Conservation (phyloP, 2,113 vertebrate genomes). For the Gambusia affinis region DNA sequence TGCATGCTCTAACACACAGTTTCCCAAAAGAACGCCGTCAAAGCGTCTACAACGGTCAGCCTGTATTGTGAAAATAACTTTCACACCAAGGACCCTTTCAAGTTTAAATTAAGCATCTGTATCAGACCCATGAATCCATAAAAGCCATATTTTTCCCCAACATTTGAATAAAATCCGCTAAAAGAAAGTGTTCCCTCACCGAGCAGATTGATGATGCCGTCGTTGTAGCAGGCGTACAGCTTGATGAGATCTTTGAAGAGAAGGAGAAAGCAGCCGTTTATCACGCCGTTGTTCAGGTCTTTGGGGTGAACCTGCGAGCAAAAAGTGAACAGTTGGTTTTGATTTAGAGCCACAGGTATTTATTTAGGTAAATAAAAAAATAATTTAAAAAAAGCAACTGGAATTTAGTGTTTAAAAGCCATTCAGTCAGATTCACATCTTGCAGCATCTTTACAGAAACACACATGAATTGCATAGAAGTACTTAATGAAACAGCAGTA, state of each 20-base stretch:
- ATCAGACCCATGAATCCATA: neutral
- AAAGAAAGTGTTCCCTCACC: constrained; percentile 77
- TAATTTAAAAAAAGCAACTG: neutral
- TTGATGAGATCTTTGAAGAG: constrained; percentile 99
- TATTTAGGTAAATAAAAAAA: too few species aligned
- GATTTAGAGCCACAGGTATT: neutral
- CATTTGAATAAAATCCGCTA: neutral
- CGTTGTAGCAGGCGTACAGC: constrained; percentile 98
- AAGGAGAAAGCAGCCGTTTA: constrained; percentile 96
- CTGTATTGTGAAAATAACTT: neutral
- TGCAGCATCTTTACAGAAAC: too few species aligned
- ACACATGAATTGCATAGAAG: too few species aligned
- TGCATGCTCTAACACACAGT: neutral
- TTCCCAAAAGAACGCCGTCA: neutral
- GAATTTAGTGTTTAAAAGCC: too few species aligned
- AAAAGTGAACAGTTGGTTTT: neutral
- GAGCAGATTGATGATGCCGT: constrained; percentile 97
- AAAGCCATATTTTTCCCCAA: neutral
- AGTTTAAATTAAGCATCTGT: neutral
- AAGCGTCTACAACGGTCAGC: too few species aligned
- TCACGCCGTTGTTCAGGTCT: constrained; percentile 93
- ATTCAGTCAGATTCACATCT: too few species aligned
- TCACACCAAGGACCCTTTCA: neutral
- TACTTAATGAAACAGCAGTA: too few species aligned
- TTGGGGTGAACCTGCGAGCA: constrained; percentile 88